Base-by-base conservation (phyloP, 2,888 invertebrate species). In the Hermodice carunculata region DNA sequence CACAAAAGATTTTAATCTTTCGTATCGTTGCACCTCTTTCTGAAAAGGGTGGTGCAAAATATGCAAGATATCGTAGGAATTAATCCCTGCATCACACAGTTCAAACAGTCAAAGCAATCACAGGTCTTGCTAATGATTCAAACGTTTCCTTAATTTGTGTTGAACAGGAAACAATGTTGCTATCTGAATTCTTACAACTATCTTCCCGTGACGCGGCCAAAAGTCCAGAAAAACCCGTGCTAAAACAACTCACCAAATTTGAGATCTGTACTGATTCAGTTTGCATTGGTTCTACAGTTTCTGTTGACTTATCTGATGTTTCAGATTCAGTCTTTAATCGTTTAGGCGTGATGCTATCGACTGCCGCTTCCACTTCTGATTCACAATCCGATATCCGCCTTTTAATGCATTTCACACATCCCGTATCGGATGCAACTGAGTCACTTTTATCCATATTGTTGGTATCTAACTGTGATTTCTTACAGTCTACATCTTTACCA, bases 161-260 rank as follows among this genome's bases (percentile, higher is more conserved):
- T 14, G 69, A 69, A 46, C 71, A 71, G 1, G 71, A 71, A n/a
- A 62, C 44, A 5, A 67, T 28, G 2, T 26, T 26, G 34, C 48
- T 44, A 8, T 64, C 64, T 11, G 26, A 32, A 4, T 37, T 43
- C 22, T 43, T 32, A 29, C 19, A 22, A n/a, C 32, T 37, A 22
- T 63, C 54, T 31, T 46, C 31, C 11, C 48, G 32, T 1, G 53
- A 26, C 26, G 29, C 34, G 4, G 37, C 43, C 22, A 69, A 31
- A n/a, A 81, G 70, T 60, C 82, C 83, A 3, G 75, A 75, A 64
- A 84, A 81, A 43, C 82, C 80, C 0, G 77, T 61, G 69, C 75
- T 81, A 65, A 84, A 84, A 65, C 81, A 79, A 64, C 70, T 77
- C 49, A 82, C 83, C 22, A 84, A 66, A 61, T 71, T 79, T 6